phyloP scores from a whole-genome alignment of 1,140 invertebrate species.

The Dendrolimus punctatus region DNA sequence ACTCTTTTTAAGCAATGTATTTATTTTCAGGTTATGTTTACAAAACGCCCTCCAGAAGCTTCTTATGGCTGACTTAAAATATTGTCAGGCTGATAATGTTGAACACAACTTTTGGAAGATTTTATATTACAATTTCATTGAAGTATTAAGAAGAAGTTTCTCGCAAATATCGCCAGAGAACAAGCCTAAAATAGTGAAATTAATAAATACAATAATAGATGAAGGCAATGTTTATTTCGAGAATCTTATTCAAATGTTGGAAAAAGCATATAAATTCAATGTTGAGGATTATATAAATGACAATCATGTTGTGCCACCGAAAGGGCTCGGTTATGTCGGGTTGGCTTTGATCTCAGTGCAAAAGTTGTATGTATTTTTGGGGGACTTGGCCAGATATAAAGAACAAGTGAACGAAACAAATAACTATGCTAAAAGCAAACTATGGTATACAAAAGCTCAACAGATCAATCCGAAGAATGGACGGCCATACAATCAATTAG shows the following conservation, averaged over 20 bases:
- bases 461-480: constrained; percentile 96
- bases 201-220: constrained; percentile 83
- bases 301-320: constrained; percentile 66
- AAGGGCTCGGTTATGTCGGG: constrained; percentile 78
- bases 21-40: constrained; percentile 66
- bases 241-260: constrained; percentile 80
- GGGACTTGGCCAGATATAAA: constrained; percentile 92
- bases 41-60: constrained; percentile 83
- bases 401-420: constrained; percentile 87
- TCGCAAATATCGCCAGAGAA: constrained; percentile 64
- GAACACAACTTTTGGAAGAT: constrained; percentile 95
- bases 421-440: constrained; percentile 90
- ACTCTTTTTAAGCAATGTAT: constrained; percentile 4
- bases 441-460: constrained; percentile 94
- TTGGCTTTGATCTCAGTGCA: constrained; percentile 88
- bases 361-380: constrained; percentile 90
- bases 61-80: constrained; percentile 87
- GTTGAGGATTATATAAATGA: constrained; percentile 76
- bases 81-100: constrained; percentile 90
- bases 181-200: constrained; percentile 76
- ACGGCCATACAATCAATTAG: constrained; percentile 94
- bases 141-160: constrained; percentile 81
- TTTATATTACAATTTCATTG: constrained; percentile 92
- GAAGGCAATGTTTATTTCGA: constrained; percentile 88
- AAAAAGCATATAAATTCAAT: constrained; percentile 83